A percentile compares a stretch with the other conserved stretches of the same genome.
Conservation (phyloP, 1,140 invertebrate genomes). For the Zaprionus capensis region DNA sequence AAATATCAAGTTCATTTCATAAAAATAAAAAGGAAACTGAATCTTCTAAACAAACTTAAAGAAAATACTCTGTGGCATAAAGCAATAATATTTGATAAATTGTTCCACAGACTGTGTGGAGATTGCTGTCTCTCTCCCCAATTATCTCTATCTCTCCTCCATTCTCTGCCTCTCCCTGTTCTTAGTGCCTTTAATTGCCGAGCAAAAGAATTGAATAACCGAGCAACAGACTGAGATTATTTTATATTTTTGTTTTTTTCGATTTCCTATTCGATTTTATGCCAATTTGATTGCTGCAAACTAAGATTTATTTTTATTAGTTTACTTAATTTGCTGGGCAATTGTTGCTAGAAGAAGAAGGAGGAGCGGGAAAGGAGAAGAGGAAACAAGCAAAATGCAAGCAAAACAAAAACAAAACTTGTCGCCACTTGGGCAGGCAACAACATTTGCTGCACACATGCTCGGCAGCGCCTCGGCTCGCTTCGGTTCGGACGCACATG, state of each 20-base stretch:
- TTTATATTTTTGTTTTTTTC: conserved; percentile 57
- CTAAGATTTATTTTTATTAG: conserved; percentile 64
- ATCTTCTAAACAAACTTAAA: not conserved
- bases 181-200: conserved; percentile 48
- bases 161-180: not conserved
- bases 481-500: conserved; percentile 10
- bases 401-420: conserved; percentile 50
- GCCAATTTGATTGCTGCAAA: conserved; percentile 11
- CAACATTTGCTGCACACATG: conserved; percentile 79
- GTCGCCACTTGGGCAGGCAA: conserved; percentile 42
- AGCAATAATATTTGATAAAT: conserved; percentile 36
- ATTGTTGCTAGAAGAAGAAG: conserved; percentile 51
- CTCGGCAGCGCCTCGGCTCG: not conserved
- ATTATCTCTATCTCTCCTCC: not conserved
- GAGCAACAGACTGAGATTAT: conserved; percentile 12
- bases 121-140: not conserved
- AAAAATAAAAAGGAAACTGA: not conserved
- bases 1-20: not conserved
- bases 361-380: not conserved
- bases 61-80: not conserved
- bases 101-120: conserved; percentile 7
- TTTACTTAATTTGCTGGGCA: conserved; percentile 56
- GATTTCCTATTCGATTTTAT: conserved; percentile 35
- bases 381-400: conserved; percentile 23
- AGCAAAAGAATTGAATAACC: conserved; percentile 64